These are phyloP conservation scores for Linnaemya tessellans DNA, from an alignment of 2,888 invertebrate species.

Conservation along the genomic window DNA sequence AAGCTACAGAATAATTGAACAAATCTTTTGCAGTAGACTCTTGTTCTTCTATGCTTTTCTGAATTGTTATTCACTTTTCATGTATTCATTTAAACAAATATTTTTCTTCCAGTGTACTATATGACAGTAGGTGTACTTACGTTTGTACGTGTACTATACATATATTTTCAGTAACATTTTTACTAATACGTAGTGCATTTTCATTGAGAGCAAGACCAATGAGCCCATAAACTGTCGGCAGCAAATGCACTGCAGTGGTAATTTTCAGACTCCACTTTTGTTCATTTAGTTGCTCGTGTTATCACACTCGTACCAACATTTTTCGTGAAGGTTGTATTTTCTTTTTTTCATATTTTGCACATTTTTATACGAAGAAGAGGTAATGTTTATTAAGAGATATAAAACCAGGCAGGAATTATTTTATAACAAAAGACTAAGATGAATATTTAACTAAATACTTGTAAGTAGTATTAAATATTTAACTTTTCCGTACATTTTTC, in stretches of 20 bases:
- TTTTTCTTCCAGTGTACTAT: slow-evolving; percentile 17
- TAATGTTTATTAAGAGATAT: slow-evolving; percentile 67
- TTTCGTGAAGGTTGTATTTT: neutral
- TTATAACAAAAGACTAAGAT: slow-evolving; percentile 45
- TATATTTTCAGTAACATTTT: slow-evolving; percentile 25
- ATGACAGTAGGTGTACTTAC: neutral
- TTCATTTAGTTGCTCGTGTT: neutral
- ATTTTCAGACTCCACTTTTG: slow-evolving; percentile 36
- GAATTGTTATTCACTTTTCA: no score
- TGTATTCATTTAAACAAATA: neutral
- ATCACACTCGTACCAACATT: slow-evolving; percentile 2
- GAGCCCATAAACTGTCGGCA: slow-evolving; percentile 71
- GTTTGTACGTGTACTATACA: no score
- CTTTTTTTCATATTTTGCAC: slow-evolving; percentile 6
- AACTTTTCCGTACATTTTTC: slow-evolving; percentile 17
- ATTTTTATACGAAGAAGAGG: slow-evolving; percentile 51
- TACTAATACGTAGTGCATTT: slow-evolving; percentile 55
- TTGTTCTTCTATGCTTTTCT: no score
- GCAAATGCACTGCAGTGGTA: slow-evolving; percentile 66
- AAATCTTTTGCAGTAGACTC: no score
- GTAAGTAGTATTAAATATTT: slow-evolving; percentile 51
- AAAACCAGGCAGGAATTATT: neutral
- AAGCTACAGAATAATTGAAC: no score
- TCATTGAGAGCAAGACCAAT: slow-evolving; percentile 64
- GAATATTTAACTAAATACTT: slow-evolving; percentile 53